Conservation (phyloP, 2,888 invertebrate species). For the Phrixothrix hirtus region DNA sequence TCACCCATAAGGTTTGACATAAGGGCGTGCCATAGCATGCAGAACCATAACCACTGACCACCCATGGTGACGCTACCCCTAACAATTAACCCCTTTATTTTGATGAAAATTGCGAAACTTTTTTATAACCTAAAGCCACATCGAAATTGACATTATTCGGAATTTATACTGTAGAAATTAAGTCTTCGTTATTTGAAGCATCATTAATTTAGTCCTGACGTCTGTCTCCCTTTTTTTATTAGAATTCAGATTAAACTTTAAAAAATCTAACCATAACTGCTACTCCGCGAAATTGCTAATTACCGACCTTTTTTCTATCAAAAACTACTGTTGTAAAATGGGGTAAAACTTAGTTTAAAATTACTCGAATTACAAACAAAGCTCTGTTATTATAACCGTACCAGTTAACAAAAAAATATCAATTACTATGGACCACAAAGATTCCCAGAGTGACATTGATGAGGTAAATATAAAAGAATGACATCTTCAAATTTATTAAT, state of each 20-base stretch:
- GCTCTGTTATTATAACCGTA: slow-evolving; percentile 19
- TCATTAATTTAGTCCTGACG: slow-evolving; percentile 6
- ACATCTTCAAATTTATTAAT: slow-evolving; percentile 24
- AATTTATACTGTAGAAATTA: slow-evolving; percentile 7
- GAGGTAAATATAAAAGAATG: slow-evolving; percentile 16
- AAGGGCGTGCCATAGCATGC: slow-evolving; percentile 46
- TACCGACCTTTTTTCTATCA: too few relatives aligned
- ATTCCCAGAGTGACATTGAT: slow-evolving; percentile 24
- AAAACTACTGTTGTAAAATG: slow-evolving; percentile 8
- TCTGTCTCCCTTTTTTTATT: too few relatives aligned
- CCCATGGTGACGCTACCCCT: slow-evolving; percentile 40
- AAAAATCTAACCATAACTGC: too few relatives aligned
- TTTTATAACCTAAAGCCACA: slow-evolving; percentile 16
- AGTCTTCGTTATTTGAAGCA: slow-evolving; percentile 4
- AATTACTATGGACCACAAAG: slow-evolving; percentile 25
- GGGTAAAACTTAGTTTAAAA: slow-evolving; percentile 10
- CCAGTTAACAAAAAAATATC: slow-evolving; percentile 22
- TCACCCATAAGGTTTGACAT: slow-evolving; percentile 43
- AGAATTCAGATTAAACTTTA: too few relatives aligned
- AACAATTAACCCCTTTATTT: slow-evolving; percentile 30
- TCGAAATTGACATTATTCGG: slow-evolving; percentile 17
- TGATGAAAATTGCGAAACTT: slow-evolving; percentile 20
- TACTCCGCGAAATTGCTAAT: slow-evolving; percentile 12
- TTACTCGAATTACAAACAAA: slow-evolving; percentile 18
- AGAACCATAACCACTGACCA: slow-evolving; percentile 46